Evolutionary conservation across 1,140 invertebrate species (phyloP).

Genomic region (Drosophila asahinai): DNA sequence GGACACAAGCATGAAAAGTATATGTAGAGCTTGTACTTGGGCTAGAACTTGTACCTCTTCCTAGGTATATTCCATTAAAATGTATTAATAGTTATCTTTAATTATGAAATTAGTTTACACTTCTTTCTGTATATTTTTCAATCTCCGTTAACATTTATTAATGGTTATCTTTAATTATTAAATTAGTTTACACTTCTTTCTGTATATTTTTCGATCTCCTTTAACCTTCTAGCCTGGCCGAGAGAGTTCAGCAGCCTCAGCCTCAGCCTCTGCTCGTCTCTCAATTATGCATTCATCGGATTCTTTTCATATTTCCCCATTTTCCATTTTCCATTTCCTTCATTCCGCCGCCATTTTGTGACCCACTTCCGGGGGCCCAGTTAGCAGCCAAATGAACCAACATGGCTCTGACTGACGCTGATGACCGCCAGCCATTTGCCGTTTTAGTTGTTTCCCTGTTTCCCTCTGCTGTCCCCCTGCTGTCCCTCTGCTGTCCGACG

Average conservation of each 20-base stretch:
- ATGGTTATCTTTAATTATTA: not conserved
- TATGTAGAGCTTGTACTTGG: too few species aligned
- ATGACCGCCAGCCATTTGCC: conserved; percentile 50
- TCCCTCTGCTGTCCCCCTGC: not conserved
- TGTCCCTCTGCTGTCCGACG: not conserved
- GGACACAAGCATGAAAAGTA: not conserved
- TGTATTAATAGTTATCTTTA: not conserved
- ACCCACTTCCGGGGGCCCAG: conserved; percentile 30
- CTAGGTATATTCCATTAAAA: too few species aligned
- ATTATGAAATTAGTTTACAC: not conserved
- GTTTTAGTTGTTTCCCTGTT: conserved; percentile 31
- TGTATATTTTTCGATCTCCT: not conserved
- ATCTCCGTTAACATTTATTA: not conserved
- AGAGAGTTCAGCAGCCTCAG: not conserved
- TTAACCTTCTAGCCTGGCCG: not conserved
- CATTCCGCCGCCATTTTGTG: not conserved
- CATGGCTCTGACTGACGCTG: conserved; percentile 41
- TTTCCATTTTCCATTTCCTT: conserved; percentile 1
- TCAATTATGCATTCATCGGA: conserved; percentile 48
- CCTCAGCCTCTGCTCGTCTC: not conserved
- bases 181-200: not conserved
- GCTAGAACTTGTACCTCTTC: too few species aligned
- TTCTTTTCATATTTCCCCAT: conserved; percentile 27
- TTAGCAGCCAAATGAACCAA: conserved; percentile 46
- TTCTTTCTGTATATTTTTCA: not conserved